Evolutionary conservation across 2,888 invertebrate genomes (phyloP).

Genomic region (Cephalotes varians): DNA sequence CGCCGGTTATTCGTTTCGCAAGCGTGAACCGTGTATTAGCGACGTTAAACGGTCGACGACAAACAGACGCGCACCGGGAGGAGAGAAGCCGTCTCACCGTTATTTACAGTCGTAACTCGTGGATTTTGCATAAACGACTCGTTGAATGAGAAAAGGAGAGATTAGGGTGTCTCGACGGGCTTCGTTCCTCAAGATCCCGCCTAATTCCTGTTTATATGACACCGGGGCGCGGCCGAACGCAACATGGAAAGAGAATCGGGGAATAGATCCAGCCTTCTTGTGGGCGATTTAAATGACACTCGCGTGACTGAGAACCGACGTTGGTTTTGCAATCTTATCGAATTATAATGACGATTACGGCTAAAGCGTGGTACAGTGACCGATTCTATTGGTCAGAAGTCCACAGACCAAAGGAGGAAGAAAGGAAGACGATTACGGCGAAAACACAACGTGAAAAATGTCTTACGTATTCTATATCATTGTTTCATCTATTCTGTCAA

Average conservation of each 20-base stretch:
- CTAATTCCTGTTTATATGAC: constrained; percentile 54
- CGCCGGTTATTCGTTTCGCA: constrained; percentile 66
- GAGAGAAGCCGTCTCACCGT: constrained; percentile 22
- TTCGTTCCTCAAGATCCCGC: constrained; percentile 24
- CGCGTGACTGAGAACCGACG: not conserved
- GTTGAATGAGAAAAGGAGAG: constrained; percentile 26
- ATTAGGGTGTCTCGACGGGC: constrained; percentile 19
- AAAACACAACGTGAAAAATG: not conserved
- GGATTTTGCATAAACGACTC: constrained; percentile 39
- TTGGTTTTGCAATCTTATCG: not conserved
- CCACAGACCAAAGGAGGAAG: too few relatives aligned
- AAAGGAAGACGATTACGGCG: too few relatives aligned
- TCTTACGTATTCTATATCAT: not conserved
- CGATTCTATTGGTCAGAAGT: too few relatives aligned
- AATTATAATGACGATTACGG: not conserved
- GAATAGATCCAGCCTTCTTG: not conserved
- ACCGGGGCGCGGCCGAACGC: constrained; percentile 24
- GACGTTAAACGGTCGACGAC: constrained; percentile 59
- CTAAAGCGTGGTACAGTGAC: too few relatives aligned
- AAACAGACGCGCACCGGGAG: constrained; percentile 2
- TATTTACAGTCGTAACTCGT: constrained; percentile 48
- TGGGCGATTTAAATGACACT: constrained; percentile 11
- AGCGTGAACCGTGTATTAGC: constrained; percentile 49
- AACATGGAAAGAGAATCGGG: constrained; percentile 18
- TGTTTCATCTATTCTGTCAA: not conserved